Evolutionary conservation across 37 sponge, comb jelly and placozoan species (phyloP).

Genomic region (Amphimedon queenslandica): DNA sequence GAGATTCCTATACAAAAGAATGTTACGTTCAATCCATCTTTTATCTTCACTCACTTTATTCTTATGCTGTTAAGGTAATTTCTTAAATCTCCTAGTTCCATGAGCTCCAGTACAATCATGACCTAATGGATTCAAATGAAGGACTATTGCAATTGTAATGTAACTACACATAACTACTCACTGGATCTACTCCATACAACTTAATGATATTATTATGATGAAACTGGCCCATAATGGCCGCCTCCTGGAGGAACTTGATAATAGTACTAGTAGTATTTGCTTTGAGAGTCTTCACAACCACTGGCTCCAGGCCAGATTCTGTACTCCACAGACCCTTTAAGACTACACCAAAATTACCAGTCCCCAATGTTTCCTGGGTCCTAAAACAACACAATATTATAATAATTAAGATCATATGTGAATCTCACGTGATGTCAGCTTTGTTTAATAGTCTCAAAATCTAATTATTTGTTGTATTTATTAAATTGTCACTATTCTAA

Average conservation of each 20-base stretch:
- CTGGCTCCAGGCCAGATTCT: neutral
- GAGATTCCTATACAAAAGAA: too few species aligned
- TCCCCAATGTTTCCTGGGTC: neutral
- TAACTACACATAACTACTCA: constrained; percentile 19
- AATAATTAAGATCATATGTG: too few species aligned
- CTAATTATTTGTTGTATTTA: too few species aligned
- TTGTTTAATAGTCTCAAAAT: too few species aligned
- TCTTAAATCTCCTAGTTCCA: constrained; percentile 59
- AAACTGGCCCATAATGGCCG: constrained; percentile 69
- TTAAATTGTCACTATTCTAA: too few species aligned
- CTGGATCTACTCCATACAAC: constrained; percentile 39
- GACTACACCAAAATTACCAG: neutral
- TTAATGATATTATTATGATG: constrained; percentile 40
- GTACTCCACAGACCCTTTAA: too few species aligned
- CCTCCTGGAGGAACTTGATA: constrained; percentile 54
- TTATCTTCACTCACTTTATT: constrained; percentile 8
- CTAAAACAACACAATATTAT: neutral
- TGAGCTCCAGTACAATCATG: constrained; percentile 71
- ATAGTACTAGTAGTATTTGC: neutral
- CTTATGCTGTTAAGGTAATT: constrained; percentile 14
- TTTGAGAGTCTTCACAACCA: constrained; percentile 43
- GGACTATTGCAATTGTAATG: neutral
- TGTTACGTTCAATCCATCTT: too few species aligned
- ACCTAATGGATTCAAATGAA: constrained; percentile 13
- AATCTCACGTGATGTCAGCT: too few species aligned